Conservation (phyloP, 2,797 vertebrate genomes). For the Phoebastria nigripes region DNA sequence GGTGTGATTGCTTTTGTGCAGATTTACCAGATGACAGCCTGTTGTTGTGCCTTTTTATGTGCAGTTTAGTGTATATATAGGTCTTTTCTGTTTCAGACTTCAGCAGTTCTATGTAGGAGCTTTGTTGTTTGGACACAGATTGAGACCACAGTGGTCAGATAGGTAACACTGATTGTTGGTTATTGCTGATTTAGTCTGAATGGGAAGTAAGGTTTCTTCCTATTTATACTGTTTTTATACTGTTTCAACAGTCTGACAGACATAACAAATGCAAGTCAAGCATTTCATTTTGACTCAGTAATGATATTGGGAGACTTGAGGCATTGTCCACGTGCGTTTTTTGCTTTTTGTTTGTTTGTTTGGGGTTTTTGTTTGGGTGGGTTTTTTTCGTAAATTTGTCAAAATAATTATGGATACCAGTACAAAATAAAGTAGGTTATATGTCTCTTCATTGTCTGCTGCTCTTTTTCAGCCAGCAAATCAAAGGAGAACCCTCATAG, state of each 20-base stretch:
- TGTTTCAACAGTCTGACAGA: background rate
- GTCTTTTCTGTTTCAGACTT: background rate
- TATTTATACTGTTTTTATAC: background rate
- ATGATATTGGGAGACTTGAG: fast-evolving
- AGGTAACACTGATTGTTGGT: background rate
- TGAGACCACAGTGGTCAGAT: fast-evolving
- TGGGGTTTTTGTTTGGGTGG: background rate
- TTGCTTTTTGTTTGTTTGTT: background rate
- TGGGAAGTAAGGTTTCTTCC: background rate
- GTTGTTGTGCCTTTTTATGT: background rate
- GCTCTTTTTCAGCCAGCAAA: background rate
- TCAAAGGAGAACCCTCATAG: background rate
- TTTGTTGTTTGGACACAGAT: background rate
- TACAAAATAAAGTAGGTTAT: background rate
- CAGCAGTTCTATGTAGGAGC: background rate
- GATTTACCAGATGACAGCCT: background rate
- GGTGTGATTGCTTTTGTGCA: background rate
- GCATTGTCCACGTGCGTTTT: background rate
- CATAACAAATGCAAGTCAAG: background rate
- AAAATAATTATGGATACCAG: background rate
- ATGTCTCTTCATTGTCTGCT: fast-evolving
- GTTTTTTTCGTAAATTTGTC: background rate
- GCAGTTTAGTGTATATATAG: background rate
- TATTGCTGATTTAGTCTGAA: background rate
- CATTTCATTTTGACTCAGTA: background rate